phyloP scores from a whole-genome alignment of 2,888 invertebrate species.

The Sarcophaga carnaria region DNA sequence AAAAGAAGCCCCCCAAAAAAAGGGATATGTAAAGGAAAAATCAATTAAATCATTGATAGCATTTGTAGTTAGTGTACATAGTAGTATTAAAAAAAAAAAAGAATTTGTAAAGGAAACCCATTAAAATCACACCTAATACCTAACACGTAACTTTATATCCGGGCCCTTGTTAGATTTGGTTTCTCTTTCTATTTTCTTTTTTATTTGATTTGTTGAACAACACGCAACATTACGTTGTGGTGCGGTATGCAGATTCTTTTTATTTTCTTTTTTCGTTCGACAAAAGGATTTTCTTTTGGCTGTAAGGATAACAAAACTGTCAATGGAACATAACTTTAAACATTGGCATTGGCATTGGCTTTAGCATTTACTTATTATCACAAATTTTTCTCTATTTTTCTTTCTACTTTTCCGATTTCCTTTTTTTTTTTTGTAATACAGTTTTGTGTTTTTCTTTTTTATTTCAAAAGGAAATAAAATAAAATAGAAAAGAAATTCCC shows the following conservation, averaged over 20 bases:
- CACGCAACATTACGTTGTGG: no score
- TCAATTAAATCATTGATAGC: conserved; percentile 70
- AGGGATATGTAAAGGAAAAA: conserved; percentile 49
- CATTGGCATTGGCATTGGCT: conserved; percentile 48
- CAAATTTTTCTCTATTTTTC: conserved; percentile 24
- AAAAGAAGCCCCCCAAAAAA: neutral
- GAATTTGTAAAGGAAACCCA: conserved; percentile 52
- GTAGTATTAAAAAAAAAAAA: neutral
- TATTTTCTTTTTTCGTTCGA: neutral
- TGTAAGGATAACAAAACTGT: conserved; percentile 78
- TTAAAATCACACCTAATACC: conserved; percentile 73
- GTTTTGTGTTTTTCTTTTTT: conserved; percentile 6
- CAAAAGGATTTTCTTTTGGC: conserved; percentile 76
- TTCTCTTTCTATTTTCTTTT: neutral
- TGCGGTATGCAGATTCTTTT: neutral
- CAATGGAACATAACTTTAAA: conserved; percentile 78
- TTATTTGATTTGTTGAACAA: conserved; percentile 64
- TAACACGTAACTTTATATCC: conserved; percentile 57
- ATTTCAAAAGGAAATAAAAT: conserved; percentile 10
- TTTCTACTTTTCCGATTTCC: neutral
- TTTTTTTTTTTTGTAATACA: no score
- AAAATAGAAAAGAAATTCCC: conserved; percentile 4
- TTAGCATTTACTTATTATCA: conserved; percentile 55
- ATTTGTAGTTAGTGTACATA: conserved; percentile 1
- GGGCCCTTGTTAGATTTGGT: conserved; percentile 33